Evolutionary conservation across 2,888 invertebrate genomes (phyloP).

Genomic region (Baronia brevicornis): DNA sequence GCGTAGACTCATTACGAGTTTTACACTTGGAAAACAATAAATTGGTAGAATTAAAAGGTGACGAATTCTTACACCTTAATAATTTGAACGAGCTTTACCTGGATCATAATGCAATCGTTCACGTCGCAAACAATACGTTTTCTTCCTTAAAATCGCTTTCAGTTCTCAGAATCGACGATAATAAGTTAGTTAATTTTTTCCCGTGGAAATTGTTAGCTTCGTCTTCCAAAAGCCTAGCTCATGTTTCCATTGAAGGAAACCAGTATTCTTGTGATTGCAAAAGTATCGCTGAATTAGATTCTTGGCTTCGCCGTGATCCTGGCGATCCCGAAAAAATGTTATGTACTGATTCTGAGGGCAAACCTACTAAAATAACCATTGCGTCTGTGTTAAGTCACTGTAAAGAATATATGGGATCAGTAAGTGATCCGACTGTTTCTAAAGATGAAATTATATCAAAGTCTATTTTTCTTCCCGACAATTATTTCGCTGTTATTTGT

Average conservation of each 20-base stretch:
- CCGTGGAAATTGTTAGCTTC: conserved; percentile 82
- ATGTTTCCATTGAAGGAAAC: conserved; percentile 84
- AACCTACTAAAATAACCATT: conserved; percentile 69
- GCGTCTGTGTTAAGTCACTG: conserved; percentile 75
- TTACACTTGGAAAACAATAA: conserved; percentile 87
- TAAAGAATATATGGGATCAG: conserved; percentile 77
- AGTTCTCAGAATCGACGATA: conserved; percentile 84
- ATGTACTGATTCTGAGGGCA: conserved; percentile 76
- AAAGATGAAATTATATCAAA: conserved; percentile 73
- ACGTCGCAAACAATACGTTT: conserved; percentile 86
- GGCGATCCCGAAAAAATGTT: conserved; percentile 82
- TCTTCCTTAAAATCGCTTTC: conserved; percentile 82
- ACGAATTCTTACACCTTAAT: conserved; percentile 85
- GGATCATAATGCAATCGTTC: conserved; percentile 84
- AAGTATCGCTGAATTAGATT: conserved; percentile 80
- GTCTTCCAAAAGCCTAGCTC: conserved; percentile 75
- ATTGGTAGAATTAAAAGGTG: conserved; percentile 82
- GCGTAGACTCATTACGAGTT: conserved; percentile 81
- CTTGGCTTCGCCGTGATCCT: conserved; percentile 80
- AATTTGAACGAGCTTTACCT: conserved; percentile 85
- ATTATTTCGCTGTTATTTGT: conserved; percentile 84
- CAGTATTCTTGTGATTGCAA: conserved; percentile 89
- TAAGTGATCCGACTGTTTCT: conserved; percentile 59
- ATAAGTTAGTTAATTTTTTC: conserved; percentile 83
- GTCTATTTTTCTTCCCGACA: conserved; percentile 79